Evolutionary conservation across 1,140 invertebrate genomes (phyloP).

Genomic region (Bactericera cockerelli): DNA sequence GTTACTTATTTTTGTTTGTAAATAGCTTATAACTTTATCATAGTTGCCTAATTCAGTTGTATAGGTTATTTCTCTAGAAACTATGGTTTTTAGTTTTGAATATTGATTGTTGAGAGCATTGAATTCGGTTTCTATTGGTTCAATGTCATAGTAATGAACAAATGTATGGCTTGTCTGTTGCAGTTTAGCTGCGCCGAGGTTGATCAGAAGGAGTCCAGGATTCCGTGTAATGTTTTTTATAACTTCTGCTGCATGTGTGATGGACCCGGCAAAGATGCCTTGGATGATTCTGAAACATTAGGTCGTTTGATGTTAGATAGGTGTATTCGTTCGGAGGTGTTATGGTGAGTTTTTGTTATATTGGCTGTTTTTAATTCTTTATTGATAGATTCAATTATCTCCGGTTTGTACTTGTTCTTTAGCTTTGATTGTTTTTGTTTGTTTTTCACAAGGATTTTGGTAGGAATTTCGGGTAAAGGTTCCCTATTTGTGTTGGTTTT

Average conservation of each 20-base stretch:
- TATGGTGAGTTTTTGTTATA: background rate
- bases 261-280: too few species aligned
- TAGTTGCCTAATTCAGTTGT: background rate
- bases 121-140: background rate
- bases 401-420: background rate
- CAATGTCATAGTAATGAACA: background rate
- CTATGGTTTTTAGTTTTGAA: too few species aligned
- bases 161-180: background rate
- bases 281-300: background rate
- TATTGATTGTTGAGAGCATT: background rate
- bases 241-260: background rate
- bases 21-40: background rate
- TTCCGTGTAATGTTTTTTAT: constrained; percentile 4
- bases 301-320: background rate
- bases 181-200: constrained; percentile 7
- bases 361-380: background rate
- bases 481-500: background rate
- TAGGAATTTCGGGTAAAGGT: background rate
- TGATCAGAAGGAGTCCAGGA: background rate
- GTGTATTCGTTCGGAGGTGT: background rate
- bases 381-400: background rate
- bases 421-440: background rate
- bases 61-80: too few species aligned
- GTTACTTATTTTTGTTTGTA: background rate
- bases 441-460: background rate